Percentiles rank a stretch among this genome's conserved stretches.
Conservation (phyloP, 2,888 invertebrate species). For the Vanessa cardui region DNA sequence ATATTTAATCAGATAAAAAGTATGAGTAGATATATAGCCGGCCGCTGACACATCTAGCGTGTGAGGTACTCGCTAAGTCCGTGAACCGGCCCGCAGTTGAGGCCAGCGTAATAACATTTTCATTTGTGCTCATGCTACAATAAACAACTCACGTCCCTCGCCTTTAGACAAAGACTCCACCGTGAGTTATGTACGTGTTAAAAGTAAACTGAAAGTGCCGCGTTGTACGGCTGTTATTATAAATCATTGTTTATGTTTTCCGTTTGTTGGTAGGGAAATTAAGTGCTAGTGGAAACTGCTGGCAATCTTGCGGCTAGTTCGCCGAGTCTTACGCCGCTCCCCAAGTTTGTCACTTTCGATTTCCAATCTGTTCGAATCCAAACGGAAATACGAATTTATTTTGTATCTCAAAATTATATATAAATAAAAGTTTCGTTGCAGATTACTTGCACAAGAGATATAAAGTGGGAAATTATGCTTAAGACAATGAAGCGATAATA, state of each 20-base stretch:
- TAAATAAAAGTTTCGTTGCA: conserved; percentile 12
- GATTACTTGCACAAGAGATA: not conserved
- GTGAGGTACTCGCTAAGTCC: conserved; percentile 24
- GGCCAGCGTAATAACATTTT: conserved; percentile 80
- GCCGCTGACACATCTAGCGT: conserved; percentile 30
- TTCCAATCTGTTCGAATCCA: conserved; percentile 35
- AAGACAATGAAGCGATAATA: conserved; percentile 19
- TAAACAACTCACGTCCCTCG: conserved; percentile 82
- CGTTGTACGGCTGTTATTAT: conserved; percentile 81
- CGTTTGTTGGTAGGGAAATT: conserved; percentile 79
- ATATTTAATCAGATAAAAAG: conserved; percentile 16
- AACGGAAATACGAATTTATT: conserved; percentile 15
- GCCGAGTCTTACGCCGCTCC: conserved; percentile 56
- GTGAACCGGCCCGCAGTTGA: conserved; percentile 49
- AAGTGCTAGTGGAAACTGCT: conserved; percentile 69
- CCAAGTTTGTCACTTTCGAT: conserved; percentile 42
- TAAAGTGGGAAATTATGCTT: not conserved
- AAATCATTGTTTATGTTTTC: conserved; percentile 84
- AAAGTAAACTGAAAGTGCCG: conserved; percentile 83
- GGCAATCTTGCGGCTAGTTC: conserved; percentile 59
- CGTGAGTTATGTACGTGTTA: conserved; percentile 83
- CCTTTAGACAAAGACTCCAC: conserved; percentile 81
- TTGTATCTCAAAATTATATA: conserved; percentile 13
- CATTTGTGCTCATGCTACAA: conserved; percentile 81
- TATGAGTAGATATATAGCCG: conserved; percentile 20